Conservation (phyloP, 2,113 vertebrate genomes). For the Istiophorus platypterus region DNA sequence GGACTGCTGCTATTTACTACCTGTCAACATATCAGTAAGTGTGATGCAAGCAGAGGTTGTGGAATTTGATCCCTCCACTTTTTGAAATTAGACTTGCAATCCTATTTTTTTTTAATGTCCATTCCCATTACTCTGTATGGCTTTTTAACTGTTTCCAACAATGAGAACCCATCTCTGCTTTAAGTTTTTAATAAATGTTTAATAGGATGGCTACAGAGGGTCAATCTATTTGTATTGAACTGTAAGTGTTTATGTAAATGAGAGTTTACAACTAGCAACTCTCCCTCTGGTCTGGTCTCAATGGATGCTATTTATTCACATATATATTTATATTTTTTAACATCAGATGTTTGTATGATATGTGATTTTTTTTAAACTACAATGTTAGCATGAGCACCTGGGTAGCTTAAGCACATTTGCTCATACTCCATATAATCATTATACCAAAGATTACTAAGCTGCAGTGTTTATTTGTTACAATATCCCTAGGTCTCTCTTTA, state of each 20-base stretch:
- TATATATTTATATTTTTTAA: constrained; percentile 7
- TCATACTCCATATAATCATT: constrained; percentile 20
- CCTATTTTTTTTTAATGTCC: constrained; percentile 7
- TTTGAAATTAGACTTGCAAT: constrained; percentile 39
- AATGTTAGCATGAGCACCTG: not conserved
- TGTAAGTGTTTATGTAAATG: constrained; percentile 76
- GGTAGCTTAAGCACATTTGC: not conserved
- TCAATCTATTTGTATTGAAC: constrained; percentile 69
- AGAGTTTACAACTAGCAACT: constrained; percentile 31
- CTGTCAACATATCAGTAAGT: constrained; percentile 58
- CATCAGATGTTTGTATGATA: not conserved
- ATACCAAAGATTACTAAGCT: constrained; percentile 10
- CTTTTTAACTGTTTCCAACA: constrained; percentile 48
- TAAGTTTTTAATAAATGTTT: constrained; percentile 79
- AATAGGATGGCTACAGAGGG: constrained; percentile 66
- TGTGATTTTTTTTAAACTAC: not conserved
- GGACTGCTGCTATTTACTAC: constrained; percentile 43
- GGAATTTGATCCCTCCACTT: constrained; percentile 48
- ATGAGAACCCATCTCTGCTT: constrained; percentile 41
- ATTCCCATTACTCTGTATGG: constrained; percentile 18
- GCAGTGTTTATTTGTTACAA: constrained; percentile 31
- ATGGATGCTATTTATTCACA: constrained; percentile 40
- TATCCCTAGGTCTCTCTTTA: constrained; percentile 29
- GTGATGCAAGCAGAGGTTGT: constrained; percentile 49
- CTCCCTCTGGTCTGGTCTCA: constrained; percentile 55